phyloP scores from a whole-genome alignment of 2,797 vertebrate species.

The Naso thynnoides region DNA sequence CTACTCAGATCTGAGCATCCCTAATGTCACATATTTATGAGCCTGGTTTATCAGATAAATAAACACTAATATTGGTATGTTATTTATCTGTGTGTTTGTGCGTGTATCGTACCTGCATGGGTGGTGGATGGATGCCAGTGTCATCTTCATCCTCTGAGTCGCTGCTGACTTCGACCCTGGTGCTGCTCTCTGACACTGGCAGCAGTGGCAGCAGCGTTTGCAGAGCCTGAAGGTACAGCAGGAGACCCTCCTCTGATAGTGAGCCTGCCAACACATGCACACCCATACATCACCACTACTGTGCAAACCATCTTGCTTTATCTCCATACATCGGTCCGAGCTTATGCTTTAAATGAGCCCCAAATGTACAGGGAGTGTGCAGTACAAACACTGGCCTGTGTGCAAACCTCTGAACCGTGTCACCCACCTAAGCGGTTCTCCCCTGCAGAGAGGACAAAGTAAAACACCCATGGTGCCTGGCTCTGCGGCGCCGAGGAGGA shows the following conservation, averaged over 20 bases:
- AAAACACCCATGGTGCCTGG: conserved; percentile 94
- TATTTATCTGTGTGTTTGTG: neutral
- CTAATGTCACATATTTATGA: neutral
- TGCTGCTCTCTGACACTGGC: conserved; percentile 87
- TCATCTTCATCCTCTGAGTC: conserved; percentile 96
- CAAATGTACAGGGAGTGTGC: neutral
- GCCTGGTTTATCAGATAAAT: neutral
- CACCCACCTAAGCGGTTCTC: conserved; percentile 91
- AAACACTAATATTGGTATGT: neutral
- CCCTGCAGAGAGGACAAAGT: conserved; percentile 93
- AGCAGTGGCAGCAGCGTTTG: conserved; percentile 91
- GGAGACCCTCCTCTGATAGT: conserved; percentile 94
- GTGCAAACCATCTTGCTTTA: conserved; percentile 5
- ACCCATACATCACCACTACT: conserved; percentile 35
- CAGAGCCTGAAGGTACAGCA: conserved; percentile 92
- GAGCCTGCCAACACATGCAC: conserved; percentile 81
- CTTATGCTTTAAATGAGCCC: conserved; percentile 1
- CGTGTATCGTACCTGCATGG: conserved; percentile 81
- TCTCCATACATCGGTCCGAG: conserved; percentile 18
- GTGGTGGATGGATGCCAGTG: conserved; percentile 75
- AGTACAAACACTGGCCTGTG: conserved; percentile 2
- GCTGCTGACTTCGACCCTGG: conserved; percentile 87
- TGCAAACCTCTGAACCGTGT: neutral
- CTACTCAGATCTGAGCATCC: neutral
- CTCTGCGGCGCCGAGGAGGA: conserved; percentile 74